Evolutionary conservation across 2,888 invertebrate genomes (phyloP).

Genomic region (Dascillus cervinus): DNA sequence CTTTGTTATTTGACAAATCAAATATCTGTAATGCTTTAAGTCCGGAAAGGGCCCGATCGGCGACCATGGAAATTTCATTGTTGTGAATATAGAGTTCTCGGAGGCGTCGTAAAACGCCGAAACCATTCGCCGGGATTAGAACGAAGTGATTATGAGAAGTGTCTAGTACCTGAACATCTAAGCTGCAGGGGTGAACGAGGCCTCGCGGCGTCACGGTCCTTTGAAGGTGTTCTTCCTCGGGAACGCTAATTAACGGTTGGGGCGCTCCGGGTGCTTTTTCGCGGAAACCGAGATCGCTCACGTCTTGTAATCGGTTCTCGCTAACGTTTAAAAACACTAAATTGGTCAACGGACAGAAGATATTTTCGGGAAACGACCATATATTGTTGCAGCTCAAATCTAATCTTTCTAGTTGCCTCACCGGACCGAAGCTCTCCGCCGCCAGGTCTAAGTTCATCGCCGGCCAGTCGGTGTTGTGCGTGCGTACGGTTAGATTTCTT

Average conservation of each 20-base stretch:
- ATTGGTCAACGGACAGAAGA: constrained; percentile 76
- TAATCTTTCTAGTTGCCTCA: constrained; percentile 71
- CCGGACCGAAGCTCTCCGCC: constrained; percentile 66
- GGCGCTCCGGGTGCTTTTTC: constrained; percentile 56
- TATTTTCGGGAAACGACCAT: constrained; percentile 79
- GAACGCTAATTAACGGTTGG: constrained; percentile 57
- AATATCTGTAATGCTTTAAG: constrained; percentile 75
- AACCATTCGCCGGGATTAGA: constrained; percentile 72
- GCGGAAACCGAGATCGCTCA: constrained; percentile 77
- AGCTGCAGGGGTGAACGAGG: constrained; percentile 52
- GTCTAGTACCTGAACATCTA: constrained; percentile 77
- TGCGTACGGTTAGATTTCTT: constrained; percentile 75
- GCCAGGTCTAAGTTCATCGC: constrained; percentile 78
- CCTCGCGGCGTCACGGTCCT: constrained; percentile 30
- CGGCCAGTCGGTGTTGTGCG: constrained; percentile 78
- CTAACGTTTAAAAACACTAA: constrained; percentile 77
- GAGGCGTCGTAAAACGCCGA: constrained; percentile 70
- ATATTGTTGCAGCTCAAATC: constrained; percentile 85
- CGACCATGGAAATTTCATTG: constrained; percentile 84
- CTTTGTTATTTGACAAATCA: constrained; percentile 84
- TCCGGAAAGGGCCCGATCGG: constrained; percentile 74
- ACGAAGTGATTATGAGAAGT: constrained; percentile 80
- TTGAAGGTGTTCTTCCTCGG: constrained; percentile 46
- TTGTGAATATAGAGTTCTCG: constrained; percentile 75
- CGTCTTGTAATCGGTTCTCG: constrained; percentile 80